These are phyloP conservation scores for Apogon talboti DNA, from an alignment of 2,797 vertebrate species.

Conservation along the genomic window DNA sequence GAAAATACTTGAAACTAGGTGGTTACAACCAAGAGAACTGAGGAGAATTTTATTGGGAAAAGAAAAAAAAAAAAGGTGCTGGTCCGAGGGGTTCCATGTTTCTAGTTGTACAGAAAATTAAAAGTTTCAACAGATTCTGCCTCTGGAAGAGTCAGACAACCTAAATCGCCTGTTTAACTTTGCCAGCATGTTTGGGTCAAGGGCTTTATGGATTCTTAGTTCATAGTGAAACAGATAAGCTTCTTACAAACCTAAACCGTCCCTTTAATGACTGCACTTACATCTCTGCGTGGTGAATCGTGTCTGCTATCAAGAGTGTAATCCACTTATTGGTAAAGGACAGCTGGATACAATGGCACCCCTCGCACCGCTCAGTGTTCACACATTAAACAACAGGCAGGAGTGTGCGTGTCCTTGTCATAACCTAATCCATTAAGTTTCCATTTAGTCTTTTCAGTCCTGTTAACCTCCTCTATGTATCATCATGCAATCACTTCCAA, in stretches of 20 bases:
- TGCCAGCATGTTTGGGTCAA: constrained; percentile 27
- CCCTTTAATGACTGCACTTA: constrained; percentile 44
- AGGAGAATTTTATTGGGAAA: too few relatives aligned
- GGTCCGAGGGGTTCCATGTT: too few relatives aligned
- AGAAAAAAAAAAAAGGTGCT: too few relatives aligned
- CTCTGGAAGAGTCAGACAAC: constrained; percentile 22
- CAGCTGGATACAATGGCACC: constrained; percentile 38
- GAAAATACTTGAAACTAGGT: too few relatives aligned
- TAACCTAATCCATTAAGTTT: constrained; percentile 35
- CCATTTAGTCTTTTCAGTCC: constrained; percentile 6
- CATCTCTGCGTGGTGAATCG: constrained; percentile 42
- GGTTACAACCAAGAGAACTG: too few relatives aligned
- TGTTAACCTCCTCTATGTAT: neutral
- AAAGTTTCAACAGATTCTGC: constrained; percentile 1
- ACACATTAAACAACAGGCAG: constrained; percentile 32
- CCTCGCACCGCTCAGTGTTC: constrained; percentile 28
- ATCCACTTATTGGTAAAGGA: constrained; percentile 61
- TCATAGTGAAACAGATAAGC: constrained; percentile 51
- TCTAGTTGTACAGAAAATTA: constrained; percentile 8
- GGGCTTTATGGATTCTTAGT: constrained; percentile 31
- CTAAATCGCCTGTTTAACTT: constrained; percentile 24
- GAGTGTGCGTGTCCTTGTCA: constrained; percentile 32
- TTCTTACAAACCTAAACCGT: constrained; percentile 41
- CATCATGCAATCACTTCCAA: neutral
- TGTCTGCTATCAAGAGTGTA: constrained; percentile 46